phyloP scores from a whole-genome alignment of 1,140 invertebrate genomes.

The Pentalonia nigronervosa region DNA sequence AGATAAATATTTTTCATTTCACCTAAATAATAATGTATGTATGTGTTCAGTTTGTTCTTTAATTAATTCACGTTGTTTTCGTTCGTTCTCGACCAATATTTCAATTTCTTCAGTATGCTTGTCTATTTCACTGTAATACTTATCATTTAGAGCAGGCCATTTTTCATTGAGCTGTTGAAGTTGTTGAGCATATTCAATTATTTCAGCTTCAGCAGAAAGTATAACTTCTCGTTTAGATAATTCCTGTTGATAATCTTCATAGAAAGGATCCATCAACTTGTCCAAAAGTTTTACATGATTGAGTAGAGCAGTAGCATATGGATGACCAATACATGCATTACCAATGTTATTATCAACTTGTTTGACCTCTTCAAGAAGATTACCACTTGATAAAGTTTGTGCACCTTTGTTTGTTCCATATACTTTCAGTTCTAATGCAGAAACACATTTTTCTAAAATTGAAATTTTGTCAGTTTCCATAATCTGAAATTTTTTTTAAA shows the following conservation, averaged over 20 bases:
- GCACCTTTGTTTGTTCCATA: background rate
- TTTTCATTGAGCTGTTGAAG: conserved; percentile 12
- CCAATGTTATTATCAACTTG: conserved; percentile 31
- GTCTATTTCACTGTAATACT: conserved; percentile 47
- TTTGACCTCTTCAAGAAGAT: conserved; percentile 27
- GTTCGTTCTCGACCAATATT: conserved; percentile 32
- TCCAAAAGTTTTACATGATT: conserved; percentile 49
- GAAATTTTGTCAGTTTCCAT: conserved; percentile 31
- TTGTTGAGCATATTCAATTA: conserved; percentile 26
- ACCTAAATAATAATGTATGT: conserved; percentile 44
- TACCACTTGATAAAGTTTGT: background rate
- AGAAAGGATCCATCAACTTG: conserved; percentile 53
- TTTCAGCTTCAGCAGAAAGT: conserved; percentile 34
- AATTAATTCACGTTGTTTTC: conserved; percentile 16
- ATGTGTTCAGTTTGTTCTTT: conserved; percentile 48
- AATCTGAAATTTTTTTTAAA: background rate
- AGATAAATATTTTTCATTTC: background rate
- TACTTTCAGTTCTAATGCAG: conserved; percentile 35
- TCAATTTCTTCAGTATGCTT: conserved; percentile 54
- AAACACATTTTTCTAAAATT: conserved; percentile 42
- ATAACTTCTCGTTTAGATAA: conserved; percentile 51
- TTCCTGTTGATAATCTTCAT: conserved; percentile 44
- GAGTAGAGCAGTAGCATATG: conserved; percentile 37
- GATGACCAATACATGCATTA: conserved; percentile 56
- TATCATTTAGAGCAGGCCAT: conserved; percentile 40